A percentile compares a stretch with the other conserved stretches of the same genome.
Evolutionary conservation across 2,888 invertebrate species (phyloP).

Genomic region (Agapostemon virescens): DNA sequence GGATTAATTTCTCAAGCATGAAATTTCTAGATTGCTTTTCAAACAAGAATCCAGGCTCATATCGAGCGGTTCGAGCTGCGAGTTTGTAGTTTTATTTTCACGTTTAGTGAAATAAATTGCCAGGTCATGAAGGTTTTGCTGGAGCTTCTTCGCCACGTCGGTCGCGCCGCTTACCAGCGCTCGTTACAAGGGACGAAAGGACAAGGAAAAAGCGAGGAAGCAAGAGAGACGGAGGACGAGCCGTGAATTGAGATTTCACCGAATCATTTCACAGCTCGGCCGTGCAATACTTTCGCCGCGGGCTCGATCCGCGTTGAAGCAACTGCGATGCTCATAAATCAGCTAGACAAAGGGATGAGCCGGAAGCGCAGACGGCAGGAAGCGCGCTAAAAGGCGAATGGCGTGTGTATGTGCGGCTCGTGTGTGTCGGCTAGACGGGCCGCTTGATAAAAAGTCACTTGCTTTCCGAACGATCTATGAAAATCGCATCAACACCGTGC

Average conservation of each 20-base stretch:
- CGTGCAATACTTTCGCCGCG: conserved; percentile 35
- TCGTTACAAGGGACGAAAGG: not conserved
- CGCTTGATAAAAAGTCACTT: conserved; percentile 48
- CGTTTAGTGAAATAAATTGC: conserved; percentile 22
- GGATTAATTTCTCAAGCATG: not conserved
- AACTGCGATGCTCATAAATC: conserved; percentile 47
- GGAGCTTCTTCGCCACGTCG: not conserved
- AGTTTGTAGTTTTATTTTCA: not conserved
- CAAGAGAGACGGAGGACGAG: not conserved
- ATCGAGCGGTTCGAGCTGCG: not conserved
- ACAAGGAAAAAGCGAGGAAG: not conserved
- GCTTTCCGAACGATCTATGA: conserved; percentile 37
- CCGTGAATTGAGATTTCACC: conserved; percentile 40
- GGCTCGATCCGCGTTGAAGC: conserved; percentile 20
- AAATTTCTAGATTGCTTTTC: not conserved
- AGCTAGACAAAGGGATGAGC: conserved; percentile 46
- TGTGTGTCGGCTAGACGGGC: conserved; percentile 20
- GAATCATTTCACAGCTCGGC: conserved; percentile 36
- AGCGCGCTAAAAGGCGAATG: conserved; percentile 35
- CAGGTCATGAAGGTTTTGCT: not conserved
- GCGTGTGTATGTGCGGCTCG: not conserved
- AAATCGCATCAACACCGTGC: conserved; percentile 30
- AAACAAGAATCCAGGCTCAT: not conserved
- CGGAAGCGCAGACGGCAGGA: conserved; percentile 24
- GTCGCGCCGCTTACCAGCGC: not conserved